Conservation (phyloP, 2,888 invertebrate species). For the Drosophila melanocephala region DNA sequence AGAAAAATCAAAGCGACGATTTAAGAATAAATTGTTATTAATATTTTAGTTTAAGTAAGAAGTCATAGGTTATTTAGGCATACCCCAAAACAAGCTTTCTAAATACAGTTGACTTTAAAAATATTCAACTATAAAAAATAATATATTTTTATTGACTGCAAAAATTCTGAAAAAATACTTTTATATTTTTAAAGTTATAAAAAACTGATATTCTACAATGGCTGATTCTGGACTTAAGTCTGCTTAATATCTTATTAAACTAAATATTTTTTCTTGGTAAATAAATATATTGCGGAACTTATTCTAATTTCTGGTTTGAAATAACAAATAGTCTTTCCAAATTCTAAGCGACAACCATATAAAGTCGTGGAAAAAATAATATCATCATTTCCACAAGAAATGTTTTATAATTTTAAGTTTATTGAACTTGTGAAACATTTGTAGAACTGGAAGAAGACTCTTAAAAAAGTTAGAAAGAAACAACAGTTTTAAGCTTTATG, state of each 20-base stretch:
- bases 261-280: not conserved
- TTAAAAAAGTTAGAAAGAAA: not conserved
- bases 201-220: not conserved
- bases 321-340: not conserved
- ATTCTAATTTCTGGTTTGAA: not conserved
- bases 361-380: not conserved
- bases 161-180: fast-evolving
- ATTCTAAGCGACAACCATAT: not conserved
- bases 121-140: not conserved
- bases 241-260: not conserved
- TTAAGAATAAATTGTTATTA: not conserved
- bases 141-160: not conserved
- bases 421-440: not conserved
- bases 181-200: not conserved
- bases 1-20: not conserved
- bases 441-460: not conserved
- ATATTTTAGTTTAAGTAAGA: not conserved
- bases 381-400: not conserved
- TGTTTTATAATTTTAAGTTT: not conserved
- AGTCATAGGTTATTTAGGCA: not conserved
- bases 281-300: not conserved
- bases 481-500: not conserved
- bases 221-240: not conserved
- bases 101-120: not conserved
- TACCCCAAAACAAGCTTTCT: not conserved